Evolutionary conservation across 2,888 invertebrate species (phyloP).

Genomic region (Eupithecia abbreviata): DNA sequence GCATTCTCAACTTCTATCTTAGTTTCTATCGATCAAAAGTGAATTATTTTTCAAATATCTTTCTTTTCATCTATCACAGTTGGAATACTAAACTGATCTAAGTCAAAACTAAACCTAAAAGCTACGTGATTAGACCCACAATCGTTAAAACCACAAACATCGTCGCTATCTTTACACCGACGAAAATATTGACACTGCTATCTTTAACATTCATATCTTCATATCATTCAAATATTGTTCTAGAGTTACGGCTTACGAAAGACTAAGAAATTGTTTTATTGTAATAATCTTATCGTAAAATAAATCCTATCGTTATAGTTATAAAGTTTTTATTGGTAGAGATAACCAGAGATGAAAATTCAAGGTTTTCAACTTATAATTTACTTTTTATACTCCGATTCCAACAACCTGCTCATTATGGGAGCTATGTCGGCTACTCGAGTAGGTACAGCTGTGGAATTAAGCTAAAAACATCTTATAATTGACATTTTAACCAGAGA

Average conservation of each 20-base stretch:
- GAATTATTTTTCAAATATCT: not conserved
- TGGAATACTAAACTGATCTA: not conserved
- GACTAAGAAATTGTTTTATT: not conserved
- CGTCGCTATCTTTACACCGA: not conserved
- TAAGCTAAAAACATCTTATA: no score
- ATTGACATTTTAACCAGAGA: not conserved
- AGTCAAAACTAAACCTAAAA: not conserved
- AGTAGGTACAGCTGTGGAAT: no score
- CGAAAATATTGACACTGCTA: slow-evolving; percentile 10
- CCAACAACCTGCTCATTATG: no score
- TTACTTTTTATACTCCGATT: no score
- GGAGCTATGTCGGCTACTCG: no score
- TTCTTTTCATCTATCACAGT: not conserved
- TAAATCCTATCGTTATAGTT: not conserved
- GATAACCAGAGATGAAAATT: not conserved
- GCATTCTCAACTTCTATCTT: not conserved
- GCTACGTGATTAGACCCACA: not conserved
- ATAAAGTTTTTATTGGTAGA: not conserved
- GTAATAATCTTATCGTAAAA: not conserved
- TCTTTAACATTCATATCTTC: not conserved
- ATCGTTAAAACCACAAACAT: not conserved
- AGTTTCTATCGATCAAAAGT: not conserved
- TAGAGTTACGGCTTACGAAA: not conserved
- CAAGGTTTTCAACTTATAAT: not conserved
- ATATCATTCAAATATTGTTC: not conserved